Evolutionary conservation across 2,113 vertebrate genomes (phyloP).

Genomic region (Phalacrocorax carbo): DNA sequence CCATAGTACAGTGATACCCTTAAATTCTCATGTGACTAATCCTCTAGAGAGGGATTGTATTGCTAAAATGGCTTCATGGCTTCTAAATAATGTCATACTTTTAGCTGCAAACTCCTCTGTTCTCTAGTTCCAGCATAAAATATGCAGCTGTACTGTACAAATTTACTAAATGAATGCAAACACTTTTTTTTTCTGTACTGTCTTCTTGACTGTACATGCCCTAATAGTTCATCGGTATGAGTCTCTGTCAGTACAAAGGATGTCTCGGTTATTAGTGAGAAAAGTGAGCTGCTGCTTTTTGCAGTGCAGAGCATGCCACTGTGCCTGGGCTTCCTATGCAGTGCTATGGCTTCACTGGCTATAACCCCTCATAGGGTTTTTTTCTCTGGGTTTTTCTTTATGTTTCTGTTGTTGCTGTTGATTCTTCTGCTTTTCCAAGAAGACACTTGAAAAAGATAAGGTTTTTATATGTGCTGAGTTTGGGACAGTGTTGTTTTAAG

Average conservation of each 20-base stretch:
- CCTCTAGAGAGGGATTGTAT: background rate
- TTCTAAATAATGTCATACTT: background rate
- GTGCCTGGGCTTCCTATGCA: background rate
- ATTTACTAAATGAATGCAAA: background rate
- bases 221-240: background rate
- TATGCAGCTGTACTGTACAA: background rate
- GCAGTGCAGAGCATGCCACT: fast-evolving
- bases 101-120: background rate
- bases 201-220: background rate
- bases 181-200: background rate
- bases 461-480: background rate
- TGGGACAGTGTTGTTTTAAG: background rate
- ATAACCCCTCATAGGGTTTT: fast-evolving
- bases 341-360: background rate
- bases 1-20: background rate
- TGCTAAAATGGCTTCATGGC: constrained; percentile 21
- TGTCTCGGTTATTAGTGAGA: background rate
- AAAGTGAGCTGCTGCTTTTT: background rate
- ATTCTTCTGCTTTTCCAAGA: background rate
- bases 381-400: background rate
- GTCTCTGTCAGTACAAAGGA: background rate
- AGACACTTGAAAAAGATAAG: background rate
- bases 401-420: background rate
- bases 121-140: background rate
- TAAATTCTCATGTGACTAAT: background rate